phyloP scores from a whole-genome alignment of 2,113 vertebrate genomes.

The Osmerus eperlanus region DNA sequence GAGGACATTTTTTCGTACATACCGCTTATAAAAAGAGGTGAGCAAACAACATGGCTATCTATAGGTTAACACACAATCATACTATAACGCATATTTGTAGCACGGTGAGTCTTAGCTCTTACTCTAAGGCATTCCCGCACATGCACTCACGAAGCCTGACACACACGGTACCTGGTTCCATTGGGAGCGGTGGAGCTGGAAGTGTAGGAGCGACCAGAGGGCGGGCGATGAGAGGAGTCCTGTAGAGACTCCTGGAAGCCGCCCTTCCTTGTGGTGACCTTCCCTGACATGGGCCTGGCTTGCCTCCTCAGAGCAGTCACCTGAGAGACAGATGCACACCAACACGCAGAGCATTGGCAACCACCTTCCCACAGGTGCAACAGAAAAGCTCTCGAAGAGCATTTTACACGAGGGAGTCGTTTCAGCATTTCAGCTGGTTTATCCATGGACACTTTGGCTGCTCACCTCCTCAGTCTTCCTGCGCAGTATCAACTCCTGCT shows the following conservation, averaged over 20 bases:
- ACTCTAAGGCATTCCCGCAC: background rate
- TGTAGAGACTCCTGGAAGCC: conserved; percentile 77
- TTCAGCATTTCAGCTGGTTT: too few species aligned
- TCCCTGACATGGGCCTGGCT: conserved; percentile 89
- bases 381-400: background rate
- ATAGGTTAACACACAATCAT: too few species aligned
- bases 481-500: conserved; percentile 91
- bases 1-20: too few species aligned
- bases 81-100: too few species aligned
- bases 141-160: background rate
- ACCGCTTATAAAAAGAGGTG: too few species aligned
- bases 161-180: conserved; percentile 74
- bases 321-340: conserved; percentile 56
- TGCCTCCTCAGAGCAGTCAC: conserved; percentile 91
- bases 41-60: too few species aligned
- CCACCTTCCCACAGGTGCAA: background rate
- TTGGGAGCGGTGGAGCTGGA: conserved; percentile 69
- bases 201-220: conserved; percentile 80
- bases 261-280: conserved; percentile 81
- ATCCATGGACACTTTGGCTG: background rate
- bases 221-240: conserved; percentile 75
- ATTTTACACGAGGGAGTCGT: too few species aligned
- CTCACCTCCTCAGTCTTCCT: conserved; percentile 96
- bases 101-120: too few species aligned
- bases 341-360: background rate